Base-by-base conservation (phyloP, 2,888 invertebrate genomes). In the Brachynemurus nebulosus region DNA sequence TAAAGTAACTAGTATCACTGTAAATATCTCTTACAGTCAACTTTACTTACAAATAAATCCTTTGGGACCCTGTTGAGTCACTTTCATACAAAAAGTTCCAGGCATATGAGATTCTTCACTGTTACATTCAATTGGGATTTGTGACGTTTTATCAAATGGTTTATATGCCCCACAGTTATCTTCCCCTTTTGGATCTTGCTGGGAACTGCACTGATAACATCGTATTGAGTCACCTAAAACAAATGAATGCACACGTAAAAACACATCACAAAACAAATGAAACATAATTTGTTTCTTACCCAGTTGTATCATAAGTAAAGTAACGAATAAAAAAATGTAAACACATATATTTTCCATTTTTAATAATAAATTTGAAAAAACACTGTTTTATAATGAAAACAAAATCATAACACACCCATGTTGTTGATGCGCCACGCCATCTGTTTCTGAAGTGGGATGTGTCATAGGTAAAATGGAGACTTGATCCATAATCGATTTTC, bases 11-110 rank as follows among this genome's bases (percentile, higher is more conserved):
- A n/a, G n/a, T n/a, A n/a, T n/a, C n/a, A n/a, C n/a, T n/a, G n/a
- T n/a, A n/a, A n/a, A n/a, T n/a, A n/a, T n/a, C n/a, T n/a, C 35
- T 1, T 44, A 11, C 41, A 42, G 12, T 12, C 8, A n/a, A 37
- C 11, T 17, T n/a, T 45, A 79, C 89, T 80, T 71, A 93, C 95
- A 96, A 58, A 92, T 86, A 60, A 91, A 92, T 50, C 91, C 91
- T 61, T 83, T 80, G 0, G 93, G 93, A 46, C 95, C 86, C 61
- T 96, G 95, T 56, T 91, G 89, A 2, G 89, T 85, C 18, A 88
- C 74, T 69, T 96, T 96, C 74, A 93, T 88, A 63, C 96, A 96
- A 64, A 96, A 95, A 2, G 92, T 89, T 6, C 95, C 96, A 17
- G 93, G 93, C 68, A 88, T 86, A 52, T 86, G 77, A 33, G 92